Base-by-base conservation (phyloP, 2,888 invertebrate genomes). In the Ditylenchus weischeri region DNA sequence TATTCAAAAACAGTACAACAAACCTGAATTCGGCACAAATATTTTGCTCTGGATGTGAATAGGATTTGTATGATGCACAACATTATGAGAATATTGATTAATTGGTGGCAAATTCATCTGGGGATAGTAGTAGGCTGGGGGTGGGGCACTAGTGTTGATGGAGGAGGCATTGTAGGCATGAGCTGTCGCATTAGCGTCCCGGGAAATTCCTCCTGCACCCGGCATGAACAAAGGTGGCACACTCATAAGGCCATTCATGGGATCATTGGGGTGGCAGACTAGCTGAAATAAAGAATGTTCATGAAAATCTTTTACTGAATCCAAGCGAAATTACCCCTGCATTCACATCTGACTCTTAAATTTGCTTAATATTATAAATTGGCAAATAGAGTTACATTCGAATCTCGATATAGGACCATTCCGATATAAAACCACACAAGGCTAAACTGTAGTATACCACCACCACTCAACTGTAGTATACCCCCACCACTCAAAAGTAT, bases 121-220 rank as follows among this genome's bases (percentile, higher is more conserved):
- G 29, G 54, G 54, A 54, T 54, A 54, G 29, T 54, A 54, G 23
- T 23, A 54, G 10, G 21, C 11, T 29, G 54, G 54, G n/a, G 54
- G 54, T 54, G 54, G 54, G 1, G 29, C 29, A 54, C 29, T 54
- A 11, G 54, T 21, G 29, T 54, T 54, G 21, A 54, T 54, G 21
- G 54, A 21, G n/a, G 54, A 54, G 54, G 54, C 54, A 54, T 54
- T 54, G 54, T 54, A 54, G 54, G 54, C 54, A 54, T 29, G 23
- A 29, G 54, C 11, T 54, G 54, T 29, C 4, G 23, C 54, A 29
- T 23, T 23, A 18, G 15, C 54, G 10, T 54, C 54, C 10, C 54
- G 11, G 13, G 43, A 8, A 10, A 43, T 43, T 4, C 54, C 13
- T 8, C 43, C 43, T 19, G 50, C 6, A 54, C 21, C 29, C 11